Conservation (phyloP, 2,888 invertebrate genomes). For the Dioctria rufipes region DNA sequence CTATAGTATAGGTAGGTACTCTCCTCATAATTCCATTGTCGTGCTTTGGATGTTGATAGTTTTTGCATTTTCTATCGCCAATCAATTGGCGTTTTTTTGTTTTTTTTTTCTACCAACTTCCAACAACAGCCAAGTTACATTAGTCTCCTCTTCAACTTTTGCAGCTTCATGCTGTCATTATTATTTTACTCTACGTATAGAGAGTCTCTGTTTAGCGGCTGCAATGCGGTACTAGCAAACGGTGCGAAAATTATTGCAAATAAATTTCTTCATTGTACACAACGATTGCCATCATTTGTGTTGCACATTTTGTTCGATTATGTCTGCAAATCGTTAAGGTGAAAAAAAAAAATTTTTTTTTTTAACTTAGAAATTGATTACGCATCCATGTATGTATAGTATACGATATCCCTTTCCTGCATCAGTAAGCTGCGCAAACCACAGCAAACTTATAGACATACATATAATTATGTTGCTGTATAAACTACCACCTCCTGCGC, state of each 20-base stretch:
- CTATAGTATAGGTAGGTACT: too few species aligned
- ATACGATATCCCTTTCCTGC: background rate
- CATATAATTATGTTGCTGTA: slow-evolving; percentile 20
- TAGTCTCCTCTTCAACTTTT: background rate
- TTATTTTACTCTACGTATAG: background rate
- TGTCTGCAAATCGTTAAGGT: too few species aligned
- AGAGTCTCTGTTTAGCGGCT: background rate
- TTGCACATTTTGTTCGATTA: too few species aligned
- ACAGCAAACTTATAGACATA: too few species aligned
- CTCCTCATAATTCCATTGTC: too few species aligned
- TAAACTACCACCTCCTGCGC: slow-evolving; percentile 5
- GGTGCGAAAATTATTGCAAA: slow-evolving; percentile 1
- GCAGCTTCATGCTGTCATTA: background rate
- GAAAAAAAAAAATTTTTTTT: background rate
- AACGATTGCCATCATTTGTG: too few species aligned
- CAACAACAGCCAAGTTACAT: background rate
- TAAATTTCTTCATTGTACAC: too few species aligned
- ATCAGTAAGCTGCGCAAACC: background rate
- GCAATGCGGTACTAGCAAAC: background rate
- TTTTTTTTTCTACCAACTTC: too few species aligned
- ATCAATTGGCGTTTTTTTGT: slow-evolving; percentile 14
- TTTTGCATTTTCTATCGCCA: slow-evolving; percentile 21
- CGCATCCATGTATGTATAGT: background rate
- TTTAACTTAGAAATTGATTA: background rate
- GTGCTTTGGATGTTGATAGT: background rate